These are phyloP conservation scores for Crenuchus spilurus DNA, from an alignment of 2,797 vertebrate species.

Conservation along the genomic window DNA sequence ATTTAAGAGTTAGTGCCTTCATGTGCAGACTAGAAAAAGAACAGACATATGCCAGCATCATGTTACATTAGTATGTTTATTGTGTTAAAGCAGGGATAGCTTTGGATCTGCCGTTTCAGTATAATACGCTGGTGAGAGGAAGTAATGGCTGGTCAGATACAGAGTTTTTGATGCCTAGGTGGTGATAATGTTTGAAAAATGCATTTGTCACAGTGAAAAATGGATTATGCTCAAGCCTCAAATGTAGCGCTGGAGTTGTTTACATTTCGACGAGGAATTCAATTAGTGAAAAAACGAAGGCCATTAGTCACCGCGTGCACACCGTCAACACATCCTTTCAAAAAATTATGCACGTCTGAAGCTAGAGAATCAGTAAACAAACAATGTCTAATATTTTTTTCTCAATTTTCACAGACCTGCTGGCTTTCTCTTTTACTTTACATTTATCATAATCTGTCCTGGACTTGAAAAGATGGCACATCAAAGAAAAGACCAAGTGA, in stretches of 20 bases:
- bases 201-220: conserved; percentile 18
- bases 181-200: conserved; percentile 10
- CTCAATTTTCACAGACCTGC: too few species aligned
- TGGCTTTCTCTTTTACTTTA: too few species aligned
- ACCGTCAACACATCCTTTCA: neutral
- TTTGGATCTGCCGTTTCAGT: too few species aligned
- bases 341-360: neutral
- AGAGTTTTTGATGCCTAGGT: neutral
- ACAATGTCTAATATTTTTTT: neutral
- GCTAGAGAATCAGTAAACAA: neutral
- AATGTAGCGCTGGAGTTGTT: conserved; percentile 20
- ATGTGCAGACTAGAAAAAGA: too few species aligned
- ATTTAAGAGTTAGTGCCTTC: too few species aligned
- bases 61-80: too few species aligned
- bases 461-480: too few species aligned
- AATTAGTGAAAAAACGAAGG: conserved; percentile 15
- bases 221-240: conserved; percentile 11
- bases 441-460: neutral
- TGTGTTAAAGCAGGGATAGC: too few species aligned
- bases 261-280: conserved; percentile 25
- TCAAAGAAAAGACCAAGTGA: too few species aligned
- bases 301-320: conserved; percentile 16
- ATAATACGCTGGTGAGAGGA: neutral
- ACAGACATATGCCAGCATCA: too few species aligned
- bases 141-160: neutral